Conservation (phyloP, 2,797 vertebrate genomes). For the Eulemur mongoz region DNA sequence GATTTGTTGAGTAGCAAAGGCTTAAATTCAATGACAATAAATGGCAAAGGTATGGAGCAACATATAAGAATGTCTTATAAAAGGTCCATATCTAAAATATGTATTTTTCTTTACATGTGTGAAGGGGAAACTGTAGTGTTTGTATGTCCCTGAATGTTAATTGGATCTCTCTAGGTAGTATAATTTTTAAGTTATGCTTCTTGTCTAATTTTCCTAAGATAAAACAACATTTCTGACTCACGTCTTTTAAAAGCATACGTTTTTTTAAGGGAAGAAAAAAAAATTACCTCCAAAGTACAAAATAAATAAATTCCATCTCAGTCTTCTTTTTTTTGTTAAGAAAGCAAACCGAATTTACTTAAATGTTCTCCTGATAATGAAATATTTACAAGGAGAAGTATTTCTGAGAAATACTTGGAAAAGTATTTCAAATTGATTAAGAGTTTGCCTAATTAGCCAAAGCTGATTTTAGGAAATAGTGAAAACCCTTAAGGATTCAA, state of each 20-base stretch:
- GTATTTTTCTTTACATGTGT: not conserved
- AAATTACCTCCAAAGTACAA: not conserved
- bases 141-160: not conserved
- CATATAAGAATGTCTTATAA: not conserved
- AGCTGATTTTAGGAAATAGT: not conserved
- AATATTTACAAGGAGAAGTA: not conserved
- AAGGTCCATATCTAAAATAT: not conserved
- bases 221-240: not conserved
- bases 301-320: not conserved
- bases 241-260: not conserved
- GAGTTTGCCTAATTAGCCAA: not conserved
- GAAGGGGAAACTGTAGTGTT: not conserved
- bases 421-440: not conserved
- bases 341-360: not conserved
- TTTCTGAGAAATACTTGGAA: not conserved
- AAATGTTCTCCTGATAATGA: not conserved
- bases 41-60: not conserved
- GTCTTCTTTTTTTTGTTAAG: not conserved
- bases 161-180: not conserved
- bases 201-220: not conserved
- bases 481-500: not conserved
- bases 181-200: not conserved
- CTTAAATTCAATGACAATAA: not conserved
- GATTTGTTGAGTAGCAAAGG: not conserved
- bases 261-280: not conserved